Evolutionary conservation across 2,113 vertebrate genomes (phyloP).

Genomic region (Gymnocephalus cernua): DNA sequence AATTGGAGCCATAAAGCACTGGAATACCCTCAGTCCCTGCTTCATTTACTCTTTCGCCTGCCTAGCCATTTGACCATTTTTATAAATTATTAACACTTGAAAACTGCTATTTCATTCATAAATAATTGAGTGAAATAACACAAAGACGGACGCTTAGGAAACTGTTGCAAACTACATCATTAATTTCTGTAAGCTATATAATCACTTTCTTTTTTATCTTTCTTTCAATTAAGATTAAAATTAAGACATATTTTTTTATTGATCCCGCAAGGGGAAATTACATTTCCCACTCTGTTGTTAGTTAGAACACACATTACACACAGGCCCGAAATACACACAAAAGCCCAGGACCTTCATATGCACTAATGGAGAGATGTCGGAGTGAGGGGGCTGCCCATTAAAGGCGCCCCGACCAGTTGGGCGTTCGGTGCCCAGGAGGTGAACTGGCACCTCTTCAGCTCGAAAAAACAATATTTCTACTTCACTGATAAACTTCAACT

Average conservation of each 20-base stretch:
- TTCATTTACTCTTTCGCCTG: conserved; percentile 83
- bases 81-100: conserved; percentile 88
- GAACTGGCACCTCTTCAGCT: background rate
- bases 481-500: conserved; percentile 12
- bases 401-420: too few species aligned
- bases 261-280: too few species aligned
- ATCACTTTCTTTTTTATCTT: background rate
- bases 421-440: too few species aligned
- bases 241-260: too few species aligned
- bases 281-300: too few species aligned
- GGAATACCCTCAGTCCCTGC: conserved; percentile 77
- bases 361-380: too few species aligned
- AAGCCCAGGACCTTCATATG: too few species aligned
- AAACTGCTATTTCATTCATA: conserved; percentile 88
- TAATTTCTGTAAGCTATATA: background rate
- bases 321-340: too few species aligned
- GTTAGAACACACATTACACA: too few species aligned
- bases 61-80: conserved; percentile 77
- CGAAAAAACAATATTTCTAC: conserved; percentile 9
- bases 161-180: background rate
- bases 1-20: conserved; percentile 82
- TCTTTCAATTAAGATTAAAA: conserved; percentile 6
- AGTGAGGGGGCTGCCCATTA: too few species aligned
- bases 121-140: conserved; percentile 87
- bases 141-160: conserved; percentile 36